These are phyloP conservation scores for Pseudococcus longispinus DNA, from an alignment of 2,888 invertebrate genomes.

Conservation along the genomic window DNA sequence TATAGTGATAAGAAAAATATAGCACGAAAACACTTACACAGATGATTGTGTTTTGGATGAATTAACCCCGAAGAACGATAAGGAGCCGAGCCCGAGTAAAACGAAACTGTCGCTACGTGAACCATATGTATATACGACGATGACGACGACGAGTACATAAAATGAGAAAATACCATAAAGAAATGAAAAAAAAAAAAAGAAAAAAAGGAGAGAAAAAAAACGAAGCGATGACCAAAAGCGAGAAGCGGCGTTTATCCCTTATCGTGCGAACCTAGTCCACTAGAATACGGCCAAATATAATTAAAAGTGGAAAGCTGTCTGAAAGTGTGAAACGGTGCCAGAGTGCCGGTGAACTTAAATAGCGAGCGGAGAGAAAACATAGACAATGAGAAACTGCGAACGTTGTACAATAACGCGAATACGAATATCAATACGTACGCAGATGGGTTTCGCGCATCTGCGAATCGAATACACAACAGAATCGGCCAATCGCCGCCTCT, in stretches of 20 bases:
- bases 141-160: not conserved
- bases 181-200: not conserved
- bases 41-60: not conserved
- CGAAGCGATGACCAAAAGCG: not conserved
- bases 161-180: not conserved
- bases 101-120: not conserved
- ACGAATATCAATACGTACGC: slow-evolving; percentile 51
- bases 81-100: not conserved
- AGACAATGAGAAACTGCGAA: slow-evolving; percentile 48
- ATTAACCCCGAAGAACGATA: not conserved
- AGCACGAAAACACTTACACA: not conserved
- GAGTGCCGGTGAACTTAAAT: slow-evolving; percentile 57
- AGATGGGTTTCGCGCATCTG: slow-evolving; percentile 53
- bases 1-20: not conserved
- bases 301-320: slow-evolving; percentile 48
- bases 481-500: slow-evolving; percentile 33
- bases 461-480: slow-evolving; percentile 50
- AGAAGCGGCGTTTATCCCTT: slow-evolving; percentile 20
- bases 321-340: slow-evolving; percentile 55
- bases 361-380: slow-evolving; percentile 42
- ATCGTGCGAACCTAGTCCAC: slow-evolving; percentile 36
- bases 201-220: not conserved
- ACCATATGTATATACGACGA: not conserved
- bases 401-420: slow-evolving; percentile 15
- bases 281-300: slow-evolving; percentile 39